These are phyloP conservation scores for Narcine bancroftii DNA, from an alignment of 2,113 vertebrate genomes.

Conservation along the genomic window DNA sequence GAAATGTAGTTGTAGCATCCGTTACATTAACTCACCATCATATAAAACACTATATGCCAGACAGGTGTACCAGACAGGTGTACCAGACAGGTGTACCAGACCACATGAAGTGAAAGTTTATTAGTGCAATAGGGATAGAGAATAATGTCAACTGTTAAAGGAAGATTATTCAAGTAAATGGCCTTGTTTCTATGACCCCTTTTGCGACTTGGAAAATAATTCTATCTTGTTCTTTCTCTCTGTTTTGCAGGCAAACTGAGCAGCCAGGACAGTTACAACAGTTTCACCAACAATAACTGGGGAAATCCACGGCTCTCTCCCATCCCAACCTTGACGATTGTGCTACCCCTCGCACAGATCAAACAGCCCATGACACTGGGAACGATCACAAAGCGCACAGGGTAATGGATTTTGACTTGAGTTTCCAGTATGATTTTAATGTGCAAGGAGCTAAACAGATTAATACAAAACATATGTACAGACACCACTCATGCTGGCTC, in stretches of 20 bases:
- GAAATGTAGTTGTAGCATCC: neutral
- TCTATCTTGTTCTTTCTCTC: neutral
- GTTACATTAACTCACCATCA: neutral
- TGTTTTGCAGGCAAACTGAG: conserved; percentile 62
- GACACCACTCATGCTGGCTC: neutral
- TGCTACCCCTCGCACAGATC: conserved; percentile 89
- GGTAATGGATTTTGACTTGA: conserved; percentile 58
- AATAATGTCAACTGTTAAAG: neutral
- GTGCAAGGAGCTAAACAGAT: conserved; percentile 3
- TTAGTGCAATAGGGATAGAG: neutral
- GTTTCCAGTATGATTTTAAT: conserved; percentile 9
- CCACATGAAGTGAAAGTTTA: neutral
- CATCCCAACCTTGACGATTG: conserved; percentile 78
- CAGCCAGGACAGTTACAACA: conserved; percentile 90
- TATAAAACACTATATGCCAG: neutral
- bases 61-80: too few relatives aligned
- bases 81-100: too few relatives aligned
- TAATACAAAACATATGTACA: conserved; percentile 16
- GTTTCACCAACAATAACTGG: conserved; percentile 90
- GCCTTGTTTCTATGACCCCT: neutral
- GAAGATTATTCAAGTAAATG: neutral
- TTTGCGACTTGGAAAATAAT: neutral
- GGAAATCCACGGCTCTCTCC: conserved; percentile 86
- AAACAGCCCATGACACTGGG: conserved; percentile 95
- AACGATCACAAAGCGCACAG: conserved; percentile 90